Base-by-base conservation (phyloP, 1,140 invertebrate genomes). In the Drosophila parabipectinata region DNA sequence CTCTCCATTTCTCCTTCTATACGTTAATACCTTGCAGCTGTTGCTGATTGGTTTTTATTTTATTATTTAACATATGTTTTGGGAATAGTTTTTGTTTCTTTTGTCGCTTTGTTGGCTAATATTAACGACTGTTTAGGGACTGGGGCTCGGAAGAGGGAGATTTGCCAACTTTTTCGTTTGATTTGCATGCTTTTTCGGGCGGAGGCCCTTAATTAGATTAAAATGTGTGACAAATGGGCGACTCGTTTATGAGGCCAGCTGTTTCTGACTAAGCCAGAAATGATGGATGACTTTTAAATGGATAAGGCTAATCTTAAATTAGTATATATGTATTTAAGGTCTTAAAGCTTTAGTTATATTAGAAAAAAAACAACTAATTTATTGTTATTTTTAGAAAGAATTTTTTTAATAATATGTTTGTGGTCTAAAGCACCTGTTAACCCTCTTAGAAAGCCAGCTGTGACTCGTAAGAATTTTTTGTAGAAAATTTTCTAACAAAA, bases 61-160 rank as follows among this genome's bases (percentile, higher is more conserved):
- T 81, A 80, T 80, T 80, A 80, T 80, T 80, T 72, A 78, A 80
- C 78, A 80, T 80, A 80, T 80, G 78, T 81, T 80, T 80, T 72
- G 78, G 78, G 77, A 80, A 72, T 77, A 80, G 72, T 75, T 75
- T 34, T 67, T 39, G 50, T 48, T 68, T 18, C 52, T n/a, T 26
- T 39, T 18, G 8, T 59, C 28, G 41, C 44, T 14, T 76, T 67
- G 78, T 72, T 39, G 50, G 66, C 78, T 81, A 80, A 80, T 80
- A 72, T 71, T 80, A 72, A 80, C 74, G 78, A 72, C 45, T 71
- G 60, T 61, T 74, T 76, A 45, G 63, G 71, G 77, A 51, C 18
- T 41, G 34, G 39, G 47, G 6, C 26, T 28, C 4, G 26, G 5
- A 7, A n/a, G 63, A 21, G 28, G n/a, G 57, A 64, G 63, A 56